Conservation (phyloP, 2,888 invertebrate genomes). For the Laothoe populi region DNA sequence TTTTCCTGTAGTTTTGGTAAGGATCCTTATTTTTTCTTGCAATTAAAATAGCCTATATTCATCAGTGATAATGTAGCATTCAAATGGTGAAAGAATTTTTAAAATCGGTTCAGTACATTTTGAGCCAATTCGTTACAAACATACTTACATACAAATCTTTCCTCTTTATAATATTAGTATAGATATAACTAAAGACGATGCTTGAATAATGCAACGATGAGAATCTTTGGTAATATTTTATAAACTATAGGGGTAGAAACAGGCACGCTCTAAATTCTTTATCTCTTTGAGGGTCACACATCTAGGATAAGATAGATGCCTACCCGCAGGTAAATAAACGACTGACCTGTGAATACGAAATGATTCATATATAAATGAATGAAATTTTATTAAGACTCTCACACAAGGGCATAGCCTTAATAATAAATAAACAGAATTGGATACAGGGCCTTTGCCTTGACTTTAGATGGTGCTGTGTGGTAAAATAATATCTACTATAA, state of each 20-base stretch:
- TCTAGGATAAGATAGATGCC: constrained; percentile 61
- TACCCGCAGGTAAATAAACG: constrained; percentile 57
- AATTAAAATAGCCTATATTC: too few relatives aligned
- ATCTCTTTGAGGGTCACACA: constrained; percentile 41
- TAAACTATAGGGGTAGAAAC: constrained; percentile 35
- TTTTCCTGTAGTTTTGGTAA: too few relatives aligned
- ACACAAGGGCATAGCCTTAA: neutral
- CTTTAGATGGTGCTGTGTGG: too few relatives aligned
- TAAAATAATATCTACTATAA: too few relatives aligned
- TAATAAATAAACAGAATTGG: neutral
- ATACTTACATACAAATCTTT: too few relatives aligned
- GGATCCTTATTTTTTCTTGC: too few relatives aligned
- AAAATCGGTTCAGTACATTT: too few relatives aligned
- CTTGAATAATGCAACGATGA: neutral
- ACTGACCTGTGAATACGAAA: constrained; percentile 37
- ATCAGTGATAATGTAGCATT: too few relatives aligned
- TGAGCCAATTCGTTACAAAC: too few relatives aligned
- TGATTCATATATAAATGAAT: constrained; percentile 30
- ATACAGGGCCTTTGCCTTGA: neutral
- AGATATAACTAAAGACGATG: neutral
- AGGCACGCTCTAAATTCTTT: constrained; percentile 39
- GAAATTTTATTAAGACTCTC: constrained; percentile 25
- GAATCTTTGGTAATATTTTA: constrained; percentile 3
- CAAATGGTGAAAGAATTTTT: too few relatives aligned
- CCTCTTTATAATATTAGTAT: neutral